These are phyloP conservation scores for Phoxinus phoxinus DNA, from an alignment of 2,113 vertebrate species.

Conservation along the genomic window DNA sequence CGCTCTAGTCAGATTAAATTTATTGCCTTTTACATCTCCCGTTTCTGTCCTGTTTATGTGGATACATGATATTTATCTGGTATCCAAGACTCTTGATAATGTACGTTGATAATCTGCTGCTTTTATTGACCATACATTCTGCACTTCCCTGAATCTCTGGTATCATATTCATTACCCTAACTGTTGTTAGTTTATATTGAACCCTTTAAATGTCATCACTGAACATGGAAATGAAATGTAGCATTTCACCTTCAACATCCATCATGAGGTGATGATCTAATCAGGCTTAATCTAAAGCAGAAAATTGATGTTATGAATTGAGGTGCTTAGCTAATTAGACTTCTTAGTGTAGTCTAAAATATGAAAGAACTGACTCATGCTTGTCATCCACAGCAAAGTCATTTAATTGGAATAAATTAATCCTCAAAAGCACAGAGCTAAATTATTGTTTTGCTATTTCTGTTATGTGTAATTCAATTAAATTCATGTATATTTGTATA, in stretches of 20 bases:
- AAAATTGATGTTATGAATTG: background rate
- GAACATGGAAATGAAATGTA: background rate
- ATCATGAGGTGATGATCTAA: background rate
- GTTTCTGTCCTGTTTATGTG: background rate
- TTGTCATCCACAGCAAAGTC: background rate
- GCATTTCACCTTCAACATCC: background rate
- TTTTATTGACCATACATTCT: conserved; percentile 6
- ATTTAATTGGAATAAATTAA: background rate
- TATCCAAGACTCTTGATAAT: background rate
- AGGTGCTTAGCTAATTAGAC: background rate
- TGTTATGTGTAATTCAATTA: background rate
- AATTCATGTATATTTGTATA: background rate
- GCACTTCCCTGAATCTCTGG: background rate
- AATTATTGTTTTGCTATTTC: background rate
- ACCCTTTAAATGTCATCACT: background rate
- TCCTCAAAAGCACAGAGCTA: background rate
- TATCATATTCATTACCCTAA: background rate
- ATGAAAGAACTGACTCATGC: background rate
- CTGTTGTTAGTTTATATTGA: conserved; percentile 7
- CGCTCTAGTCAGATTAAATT: background rate
- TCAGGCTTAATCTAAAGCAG: background rate
- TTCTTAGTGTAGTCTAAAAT: background rate
- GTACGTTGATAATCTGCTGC: background rate
- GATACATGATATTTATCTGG: background rate
- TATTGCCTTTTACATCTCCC: background rate